phyloP scores from a whole-genome alignment of 2,888 invertebrate genomes.

The Lochmaea crataegi region DNA sequence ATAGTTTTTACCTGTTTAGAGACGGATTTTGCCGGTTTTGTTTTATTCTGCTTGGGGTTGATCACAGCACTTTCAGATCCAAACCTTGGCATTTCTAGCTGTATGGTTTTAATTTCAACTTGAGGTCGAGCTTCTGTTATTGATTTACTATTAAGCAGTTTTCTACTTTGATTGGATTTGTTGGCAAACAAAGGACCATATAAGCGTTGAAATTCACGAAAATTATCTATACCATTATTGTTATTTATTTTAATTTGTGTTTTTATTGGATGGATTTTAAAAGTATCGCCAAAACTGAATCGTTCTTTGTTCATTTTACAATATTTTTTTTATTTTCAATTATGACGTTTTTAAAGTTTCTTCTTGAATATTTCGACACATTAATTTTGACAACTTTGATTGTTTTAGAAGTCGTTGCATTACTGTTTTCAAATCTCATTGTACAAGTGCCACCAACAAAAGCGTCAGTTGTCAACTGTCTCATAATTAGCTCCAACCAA shows the following conservation, averaged over 20 bases:
- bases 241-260: slow-evolving; percentile 18
- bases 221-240: slow-evolving; percentile 27
- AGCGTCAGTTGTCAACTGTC: too few species aligned
- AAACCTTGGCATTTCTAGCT: slow-evolving; percentile 40
- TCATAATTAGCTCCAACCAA: too few species aligned
- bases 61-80: slow-evolving; percentile 42
- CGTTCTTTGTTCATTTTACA: slow-evolving; percentile 10
- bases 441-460: too few species aligned
- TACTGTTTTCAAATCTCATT: too few species aligned
- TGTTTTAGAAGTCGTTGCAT: too few species aligned
- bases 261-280: slow-evolving; percentile 26
- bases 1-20: background rate
- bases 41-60: slow-evolving; percentile 12
- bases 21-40: background rate
- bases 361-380: background rate
- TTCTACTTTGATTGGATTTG: background rate
- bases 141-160: slow-evolving; percentile 1
- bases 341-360: slow-evolving; percentile 11
- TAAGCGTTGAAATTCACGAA: slow-evolving; percentile 39
- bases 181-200: slow-evolving; percentile 30
- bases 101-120: slow-evolving; percentile 40
- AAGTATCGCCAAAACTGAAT: background rate
- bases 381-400: slow-evolving; percentile 3
- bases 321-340: background rate
- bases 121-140: slow-evolving; percentile 15